phyloP scores from a whole-genome alignment of 1,140 invertebrate genomes.

The Rhynchophorus ferrugineus region DNA sequence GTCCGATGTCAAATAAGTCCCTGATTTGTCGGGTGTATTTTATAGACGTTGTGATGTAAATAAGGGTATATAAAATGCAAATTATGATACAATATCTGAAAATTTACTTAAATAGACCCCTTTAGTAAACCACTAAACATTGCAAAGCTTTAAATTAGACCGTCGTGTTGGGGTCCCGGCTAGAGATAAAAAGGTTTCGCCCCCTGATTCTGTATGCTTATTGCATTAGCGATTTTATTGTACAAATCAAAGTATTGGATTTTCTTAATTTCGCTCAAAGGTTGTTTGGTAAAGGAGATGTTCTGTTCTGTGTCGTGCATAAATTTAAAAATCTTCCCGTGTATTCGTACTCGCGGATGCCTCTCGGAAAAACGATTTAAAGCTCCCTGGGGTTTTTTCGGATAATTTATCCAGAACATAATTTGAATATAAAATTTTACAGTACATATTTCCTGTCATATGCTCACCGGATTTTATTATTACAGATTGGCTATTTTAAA shows the following conservation, averaged over 20 bases:
- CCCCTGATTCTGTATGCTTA: neutral
- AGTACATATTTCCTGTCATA: slow-evolving; percentile 30
- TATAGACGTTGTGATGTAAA: neutral
- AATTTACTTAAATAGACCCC: neutral
- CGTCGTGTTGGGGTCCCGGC: neutral
- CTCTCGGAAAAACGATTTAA: slow-evolving; percentile 21
- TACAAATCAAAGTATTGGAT: neutral
- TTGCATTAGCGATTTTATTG: neutral
- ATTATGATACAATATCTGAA: neutral
- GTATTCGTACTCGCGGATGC: slow-evolving; percentile 1
- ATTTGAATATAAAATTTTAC: slow-evolving; percentile 30
- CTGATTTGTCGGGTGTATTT: no score
- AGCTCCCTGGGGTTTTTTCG: slow-evolving; percentile 10
- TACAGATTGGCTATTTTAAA: neutral
- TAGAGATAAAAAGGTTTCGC: neutral
- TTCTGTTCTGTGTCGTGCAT: slow-evolving; percentile 4
- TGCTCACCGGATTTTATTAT: slow-evolving; percentile 11
- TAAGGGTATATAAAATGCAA: neutral
- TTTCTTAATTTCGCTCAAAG: neutral
- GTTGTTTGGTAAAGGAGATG: neutral
- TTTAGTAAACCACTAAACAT: neutral
- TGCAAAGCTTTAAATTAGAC: neutral
- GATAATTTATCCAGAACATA: slow-evolving; percentile 16
- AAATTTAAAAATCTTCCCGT: slow-evolving; percentile 16
- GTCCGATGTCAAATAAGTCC: no score